A percentile compares a stretch with the other conserved stretches of the same genome.
phyloP scores from a whole-genome alignment of 2,797 vertebrate genomes.

The Hybognathus amarus region DNA sequence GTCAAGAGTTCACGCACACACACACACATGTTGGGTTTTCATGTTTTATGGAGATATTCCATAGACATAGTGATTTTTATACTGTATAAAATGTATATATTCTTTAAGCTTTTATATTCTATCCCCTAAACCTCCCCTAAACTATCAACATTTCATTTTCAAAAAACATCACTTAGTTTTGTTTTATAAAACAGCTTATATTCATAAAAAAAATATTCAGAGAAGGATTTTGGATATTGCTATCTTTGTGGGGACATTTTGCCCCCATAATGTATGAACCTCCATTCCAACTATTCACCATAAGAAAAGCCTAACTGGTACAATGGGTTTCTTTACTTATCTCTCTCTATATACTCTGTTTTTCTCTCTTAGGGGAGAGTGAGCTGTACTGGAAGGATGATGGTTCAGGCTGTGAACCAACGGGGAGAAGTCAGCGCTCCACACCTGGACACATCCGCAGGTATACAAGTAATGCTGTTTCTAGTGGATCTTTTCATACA shows the following conservation, averaged over 20 bases:
- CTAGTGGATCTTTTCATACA: too few species aligned
- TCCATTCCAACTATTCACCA: background rate
- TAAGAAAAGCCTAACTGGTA: background rate
- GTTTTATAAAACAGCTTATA: too few species aligned
- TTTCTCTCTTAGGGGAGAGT: constrained; percentile 82
- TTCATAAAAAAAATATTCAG: too few species aligned
- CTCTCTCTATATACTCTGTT: constrained; percentile 22
- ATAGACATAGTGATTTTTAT: background rate
- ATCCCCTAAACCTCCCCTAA: background rate
- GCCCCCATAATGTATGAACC: too few species aligned
- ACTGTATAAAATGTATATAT: background rate
- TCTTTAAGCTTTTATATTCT: too few species aligned
- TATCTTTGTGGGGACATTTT: too few species aligned
- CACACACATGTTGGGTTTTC: too few species aligned
- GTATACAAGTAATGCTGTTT: constrained; percentile 63
- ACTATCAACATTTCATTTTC: too few species aligned
- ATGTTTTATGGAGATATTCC: background rate
- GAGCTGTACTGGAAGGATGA: constrained; percentile 95
- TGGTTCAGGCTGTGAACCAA: constrained; percentile 98
- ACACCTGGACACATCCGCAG: constrained; percentile 91
- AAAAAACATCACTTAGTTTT: background rate
- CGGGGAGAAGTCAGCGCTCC: constrained; percentile 91
- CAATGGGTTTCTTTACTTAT: background rate
- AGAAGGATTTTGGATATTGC: too few species aligned
- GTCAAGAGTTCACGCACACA: background rate